Evolutionary conservation across 2,888 invertebrate species (phyloP).

Genomic region (Amiota communis): DNA sequence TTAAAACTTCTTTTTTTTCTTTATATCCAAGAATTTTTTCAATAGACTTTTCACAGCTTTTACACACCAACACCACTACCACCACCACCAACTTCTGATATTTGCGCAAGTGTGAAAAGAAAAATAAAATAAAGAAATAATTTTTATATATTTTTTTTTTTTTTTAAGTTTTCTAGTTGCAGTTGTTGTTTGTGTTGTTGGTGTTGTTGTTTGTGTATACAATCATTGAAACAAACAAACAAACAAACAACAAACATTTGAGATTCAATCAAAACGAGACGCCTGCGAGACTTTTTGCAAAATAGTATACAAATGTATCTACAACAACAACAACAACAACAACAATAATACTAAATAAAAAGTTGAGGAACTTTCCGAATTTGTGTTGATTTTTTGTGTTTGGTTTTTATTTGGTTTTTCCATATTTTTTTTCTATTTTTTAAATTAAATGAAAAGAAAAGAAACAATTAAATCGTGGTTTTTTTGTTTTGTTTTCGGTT

Average conservation of each 20-base stretch:
- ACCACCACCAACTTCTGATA: too few species aligned
- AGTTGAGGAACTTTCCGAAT: neutral
- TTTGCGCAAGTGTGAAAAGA: neutral
- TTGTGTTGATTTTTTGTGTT: neutral
- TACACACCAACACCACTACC: too few species aligned
- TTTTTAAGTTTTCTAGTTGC: neutral
- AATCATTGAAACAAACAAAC: neutral
- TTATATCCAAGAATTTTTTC: neutral
- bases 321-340: constrained; percentile 7
- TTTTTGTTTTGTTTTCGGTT: neutral
- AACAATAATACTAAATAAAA: neutral
- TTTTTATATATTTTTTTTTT: neutral
- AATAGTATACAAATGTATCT: neutral
- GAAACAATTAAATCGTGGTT: neutral
- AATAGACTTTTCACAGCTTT: neutral
- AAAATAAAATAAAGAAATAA: neutral
- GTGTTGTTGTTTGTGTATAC: neutral
- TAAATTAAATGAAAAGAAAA: neutral
- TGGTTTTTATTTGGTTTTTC: neutral
- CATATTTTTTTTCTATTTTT: neutral
- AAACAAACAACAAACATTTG: constrained; percentile 6
- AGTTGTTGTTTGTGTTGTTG: constrained; percentile 6
- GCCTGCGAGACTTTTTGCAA: constrained; percentile 12
- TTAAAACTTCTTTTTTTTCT: neutral
- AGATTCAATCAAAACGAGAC: constrained; percentile 16